Evolutionary conservation across 2,888 invertebrate species (phyloP).

Genomic region (Polydrusus cervinus): DNA sequence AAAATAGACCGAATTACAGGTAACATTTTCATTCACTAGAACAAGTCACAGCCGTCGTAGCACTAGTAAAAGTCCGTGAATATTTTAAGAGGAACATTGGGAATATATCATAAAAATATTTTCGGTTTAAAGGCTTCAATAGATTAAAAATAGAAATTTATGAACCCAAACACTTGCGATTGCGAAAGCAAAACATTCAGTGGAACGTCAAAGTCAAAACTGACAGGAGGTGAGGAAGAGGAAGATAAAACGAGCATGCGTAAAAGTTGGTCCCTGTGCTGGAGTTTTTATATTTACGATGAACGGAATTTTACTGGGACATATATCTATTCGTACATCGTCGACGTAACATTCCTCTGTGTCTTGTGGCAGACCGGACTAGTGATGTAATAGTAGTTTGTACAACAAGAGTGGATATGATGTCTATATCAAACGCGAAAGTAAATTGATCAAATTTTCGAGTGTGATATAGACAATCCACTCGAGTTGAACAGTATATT

Average conservation of each 20-base stretch:
- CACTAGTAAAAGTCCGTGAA: conserved; percentile 23
- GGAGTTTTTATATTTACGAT: not conserved
- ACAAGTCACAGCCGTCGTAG: conserved; percentile 32
- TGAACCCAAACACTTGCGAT: conserved; percentile 15
- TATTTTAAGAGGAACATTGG: conserved; percentile 28
- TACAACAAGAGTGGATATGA: too few species aligned
- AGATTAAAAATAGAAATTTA: conserved; percentile 6
- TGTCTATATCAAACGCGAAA: too few species aligned
- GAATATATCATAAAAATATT: conserved; percentile 36
- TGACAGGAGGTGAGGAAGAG: too few species aligned
- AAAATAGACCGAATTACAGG: conserved; percentile 40
- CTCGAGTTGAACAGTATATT: too few species aligned
- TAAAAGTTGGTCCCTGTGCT: not conserved
- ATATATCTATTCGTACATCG: too few species aligned
- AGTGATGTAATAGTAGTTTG: too few species aligned
- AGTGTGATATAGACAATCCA: too few species aligned
- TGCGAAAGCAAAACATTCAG: conserved; percentile 28
- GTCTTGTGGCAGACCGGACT: too few species aligned
- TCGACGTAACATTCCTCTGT: too few species aligned
- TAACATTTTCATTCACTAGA: conserved; percentile 33
- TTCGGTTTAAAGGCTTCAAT: not conserved
- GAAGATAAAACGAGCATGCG: not conserved
- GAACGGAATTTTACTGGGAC: too few species aligned
- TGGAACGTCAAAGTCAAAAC: conserved; percentile 44
- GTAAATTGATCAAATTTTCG: too few species aligned